These are phyloP conservation scores for Microtus oregoni DNA, from an alignment of 2,113 vertebrate genomes.

Conservation along the genomic window DNA sequence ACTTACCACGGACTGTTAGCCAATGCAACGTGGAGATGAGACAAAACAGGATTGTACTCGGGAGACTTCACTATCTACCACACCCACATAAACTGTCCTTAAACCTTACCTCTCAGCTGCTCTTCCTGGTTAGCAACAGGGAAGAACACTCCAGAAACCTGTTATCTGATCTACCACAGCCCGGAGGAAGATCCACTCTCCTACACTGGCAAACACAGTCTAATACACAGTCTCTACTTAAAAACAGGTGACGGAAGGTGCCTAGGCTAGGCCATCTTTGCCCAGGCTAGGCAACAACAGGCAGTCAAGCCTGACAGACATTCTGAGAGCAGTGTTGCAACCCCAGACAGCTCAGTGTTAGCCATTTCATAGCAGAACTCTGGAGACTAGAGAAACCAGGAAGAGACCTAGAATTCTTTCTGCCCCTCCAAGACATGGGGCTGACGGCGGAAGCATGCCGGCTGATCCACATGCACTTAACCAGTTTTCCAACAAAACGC, in stretches of 20 bases:
- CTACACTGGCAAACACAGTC: neutral
- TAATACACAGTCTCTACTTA: neutral
- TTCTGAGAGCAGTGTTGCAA: neutral
- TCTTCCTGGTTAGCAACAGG: neutral
- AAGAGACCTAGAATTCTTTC: neutral
- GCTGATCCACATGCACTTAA: neutral
- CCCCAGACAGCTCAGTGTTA: neutral
- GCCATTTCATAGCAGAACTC: neutral
- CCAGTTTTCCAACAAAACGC: neutral
- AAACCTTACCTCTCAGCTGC: neutral
- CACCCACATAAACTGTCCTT: neutral
- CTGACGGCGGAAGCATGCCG: neutral
- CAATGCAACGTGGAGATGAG: neutral
- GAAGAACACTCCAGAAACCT: neutral
- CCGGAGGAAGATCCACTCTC: neutral
- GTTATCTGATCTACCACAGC: neutral
- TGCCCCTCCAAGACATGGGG: neutral
- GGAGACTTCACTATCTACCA: neutral
- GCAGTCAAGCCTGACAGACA: neutral
- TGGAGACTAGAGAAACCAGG: neutral
- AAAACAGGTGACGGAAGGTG: neutral
- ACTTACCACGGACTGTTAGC: neutral
- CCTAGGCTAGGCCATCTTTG: neutral
- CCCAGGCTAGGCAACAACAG: neutral
- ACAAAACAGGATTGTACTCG: neutral